These are phyloP conservation scores for Phaedon cochleariae DNA, from an alignment of 2,888 invertebrate genomes.

Conservation along the genomic window DNA sequence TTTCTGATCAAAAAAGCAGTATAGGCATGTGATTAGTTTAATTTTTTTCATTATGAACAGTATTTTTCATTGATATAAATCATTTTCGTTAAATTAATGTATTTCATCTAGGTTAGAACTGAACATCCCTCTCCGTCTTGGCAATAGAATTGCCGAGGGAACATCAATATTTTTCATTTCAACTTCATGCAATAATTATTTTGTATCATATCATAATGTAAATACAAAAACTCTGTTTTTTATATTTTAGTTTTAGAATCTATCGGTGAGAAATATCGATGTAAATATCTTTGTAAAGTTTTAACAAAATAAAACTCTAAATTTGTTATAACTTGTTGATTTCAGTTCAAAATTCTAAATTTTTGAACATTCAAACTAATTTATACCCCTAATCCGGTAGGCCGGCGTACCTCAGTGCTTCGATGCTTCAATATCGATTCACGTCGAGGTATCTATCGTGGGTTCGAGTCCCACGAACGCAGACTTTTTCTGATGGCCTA, in stretches of 20 bases:
- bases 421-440: too few relatives aligned
- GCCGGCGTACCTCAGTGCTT: too few relatives aligned
- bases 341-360: too few relatives aligned
- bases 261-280: constrained; percentile 35
- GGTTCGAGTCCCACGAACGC: too few relatives aligned
- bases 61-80: constrained; percentile 52
- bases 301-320: constrained; percentile 29
- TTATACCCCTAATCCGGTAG: too few relatives aligned
- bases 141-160: too few relatives aligned
- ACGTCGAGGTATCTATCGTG: too few relatives aligned
- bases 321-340: not conserved
- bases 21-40: constrained; percentile 45
- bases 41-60: constrained; percentile 50
- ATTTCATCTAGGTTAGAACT: constrained; percentile 40
- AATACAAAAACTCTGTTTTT: constrained; percentile 44
- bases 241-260: constrained; percentile 42
- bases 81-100: constrained; percentile 46
- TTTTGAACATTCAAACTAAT: too few relatives aligned
- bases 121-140: too few relatives aligned
- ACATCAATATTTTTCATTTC: constrained; percentile 24
- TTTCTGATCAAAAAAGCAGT: constrained; percentile 7
- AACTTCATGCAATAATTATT: not conserved
- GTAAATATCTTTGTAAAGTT: constrained; percentile 43
- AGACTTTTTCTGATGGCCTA: too few relatives aligned
- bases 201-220: constrained; percentile 35